phyloP scores from a whole-genome alignment of 2,797 vertebrate species.

The Pangasius krempfi region DNA sequence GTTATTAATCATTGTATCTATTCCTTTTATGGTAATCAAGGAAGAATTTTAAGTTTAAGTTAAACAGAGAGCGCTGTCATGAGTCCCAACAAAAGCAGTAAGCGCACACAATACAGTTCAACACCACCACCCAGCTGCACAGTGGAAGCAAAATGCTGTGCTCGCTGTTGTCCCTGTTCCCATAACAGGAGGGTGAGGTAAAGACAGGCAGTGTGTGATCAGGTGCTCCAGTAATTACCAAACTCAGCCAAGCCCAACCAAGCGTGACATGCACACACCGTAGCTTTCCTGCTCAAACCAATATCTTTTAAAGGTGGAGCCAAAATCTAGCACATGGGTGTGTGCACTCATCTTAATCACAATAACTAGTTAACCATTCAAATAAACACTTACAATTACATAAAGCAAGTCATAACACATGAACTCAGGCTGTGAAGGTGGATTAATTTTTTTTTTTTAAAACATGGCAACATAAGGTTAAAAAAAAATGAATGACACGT shows the following conservation, averaged over 20 bases:
- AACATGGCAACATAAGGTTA: neutral
- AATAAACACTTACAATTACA: neutral
- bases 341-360: conserved; percentile 35
- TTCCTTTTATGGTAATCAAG: neutral
- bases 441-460: no score
- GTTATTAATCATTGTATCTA: neutral
- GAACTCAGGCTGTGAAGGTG: neutral
- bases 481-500: neutral
- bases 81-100: neutral
- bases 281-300: conserved; percentile 69
- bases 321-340: conserved; percentile 60
- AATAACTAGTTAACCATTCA: conserved; percentile 3
- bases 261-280: conserved; percentile 75
- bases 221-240: conserved; percentile 79
- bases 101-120: neutral
- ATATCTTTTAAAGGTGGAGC: conserved; percentile 45
- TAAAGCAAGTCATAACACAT: neutral
- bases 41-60: neutral
- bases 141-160: neutral
- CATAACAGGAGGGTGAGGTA: conserved; percentile 42
- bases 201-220: conserved; percentile 64
- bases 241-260: conserved; percentile 71
- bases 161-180: conserved; percentile 31
- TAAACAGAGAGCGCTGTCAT: neutral
- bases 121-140: neutral